phyloP scores from a whole-genome alignment of 2,888 invertebrate species.

The Halictus quadricinctus region DNA sequence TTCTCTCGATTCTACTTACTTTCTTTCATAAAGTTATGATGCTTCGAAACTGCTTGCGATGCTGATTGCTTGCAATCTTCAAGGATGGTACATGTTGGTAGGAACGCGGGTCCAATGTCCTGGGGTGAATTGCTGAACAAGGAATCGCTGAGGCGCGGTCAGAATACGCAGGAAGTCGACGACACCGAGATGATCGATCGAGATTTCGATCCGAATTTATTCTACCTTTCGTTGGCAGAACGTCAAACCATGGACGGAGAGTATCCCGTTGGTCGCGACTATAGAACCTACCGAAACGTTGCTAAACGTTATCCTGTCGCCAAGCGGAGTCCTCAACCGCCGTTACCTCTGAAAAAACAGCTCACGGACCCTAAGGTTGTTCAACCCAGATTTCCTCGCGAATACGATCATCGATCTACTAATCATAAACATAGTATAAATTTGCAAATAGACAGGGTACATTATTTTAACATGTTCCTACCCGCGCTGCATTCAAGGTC shows the following conservation, averaged over 20 bases:
- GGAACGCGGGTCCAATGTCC: slow-evolving; percentile 66
- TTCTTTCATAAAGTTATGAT: not conserved
- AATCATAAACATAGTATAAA: not conserved
- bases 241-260: slow-evolving; percentile 74
- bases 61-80: not conserved
- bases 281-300: slow-evolving; percentile 68
- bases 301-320: slow-evolving; percentile 76
- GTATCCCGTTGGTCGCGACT: slow-evolving; percentile 74
- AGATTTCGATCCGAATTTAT: slow-evolving; percentile 66
- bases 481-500: slow-evolving; percentile 67
- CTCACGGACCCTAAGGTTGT: slow-evolving; percentile 78
- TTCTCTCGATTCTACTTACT: not conserved
- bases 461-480: not conserved
- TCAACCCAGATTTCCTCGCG: not conserved
- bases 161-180: slow-evolving; percentile 57
- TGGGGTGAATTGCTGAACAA: slow-evolving; percentile 70
- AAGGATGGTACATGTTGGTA: slow-evolving; percentile 18
- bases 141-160: slow-evolving; percentile 53
- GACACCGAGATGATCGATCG: slow-evolving; percentile 64
- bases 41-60: not conserved
- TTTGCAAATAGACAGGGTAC: not conserved
- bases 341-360: slow-evolving; percentile 70
- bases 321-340: slow-evolving; percentile 78
- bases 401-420: not conserved
- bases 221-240: slow-evolving; percentile 68